Evolutionary conservation across 1,140 invertebrate genomes (phyloP), one percentile per base, ranked within the genome.

Genomic region (Cryptotermes secundus): DNA sequence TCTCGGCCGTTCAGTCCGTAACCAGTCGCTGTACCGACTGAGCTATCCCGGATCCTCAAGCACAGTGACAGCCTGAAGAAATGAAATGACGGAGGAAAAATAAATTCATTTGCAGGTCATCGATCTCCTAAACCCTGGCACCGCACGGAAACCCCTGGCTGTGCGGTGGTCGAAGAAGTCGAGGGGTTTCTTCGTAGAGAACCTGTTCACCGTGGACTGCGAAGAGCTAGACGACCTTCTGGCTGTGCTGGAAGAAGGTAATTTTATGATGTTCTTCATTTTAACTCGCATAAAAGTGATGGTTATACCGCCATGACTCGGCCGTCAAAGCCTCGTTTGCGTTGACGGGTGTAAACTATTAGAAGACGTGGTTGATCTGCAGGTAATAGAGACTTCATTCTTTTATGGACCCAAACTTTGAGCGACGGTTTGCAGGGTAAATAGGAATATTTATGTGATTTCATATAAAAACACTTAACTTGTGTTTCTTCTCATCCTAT

Each of bases 201-300:
- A 99, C 90, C 91, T 98, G 0, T 99, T 98, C 89, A 96, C 95
- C 2, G 96, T 98, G 0, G 96, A 98, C 87, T 99, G 97, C 88
- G 96, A 97, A 89, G 95, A 97, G 87, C 90, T 97, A n/a, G 97
- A 98, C 87, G 97, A 99, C 90, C 91, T 99, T 49, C 92, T 98
- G 86, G 97, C 97, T 10, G 97, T 99, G 72, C 90, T 99, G 35
- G 97, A 98, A 92, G 97, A 98, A 94, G 97, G 97, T 95, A 90
- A 87, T 87, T n/a, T 80, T 34, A 35, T 12, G n/a, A n/a, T 35
- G 2, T 12, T 36, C 45, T 49, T 49, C 1, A 45, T 7, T 49
- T 49, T 49, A 49, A 14, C 14, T 19, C 45, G 16, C 38, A 42
- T 14, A 82, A 31, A 79, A 80, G 31, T 53, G n/a, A 53, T 86